Evolutionary conservation across 2,113 vertebrate species (phyloP).

Genomic region (Dicentrarchus labrax): DNA sequence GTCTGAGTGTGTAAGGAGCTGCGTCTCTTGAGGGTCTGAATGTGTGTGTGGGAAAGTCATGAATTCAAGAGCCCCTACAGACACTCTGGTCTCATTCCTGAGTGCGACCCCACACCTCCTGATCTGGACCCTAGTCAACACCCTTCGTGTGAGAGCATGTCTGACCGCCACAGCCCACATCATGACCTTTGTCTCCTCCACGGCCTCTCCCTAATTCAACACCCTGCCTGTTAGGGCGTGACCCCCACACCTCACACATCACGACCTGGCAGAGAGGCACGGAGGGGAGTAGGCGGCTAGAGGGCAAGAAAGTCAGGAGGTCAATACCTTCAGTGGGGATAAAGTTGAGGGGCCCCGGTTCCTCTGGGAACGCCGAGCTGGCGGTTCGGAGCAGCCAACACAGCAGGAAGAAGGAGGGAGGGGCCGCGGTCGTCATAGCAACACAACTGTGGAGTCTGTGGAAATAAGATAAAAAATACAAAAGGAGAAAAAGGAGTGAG

Average conservation of each 20-base stretch:
- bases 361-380: conserved; percentile 82
- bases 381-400: conserved; percentile 78
- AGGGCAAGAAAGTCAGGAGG: conserved; percentile 37
- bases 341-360: conserved; percentile 83
- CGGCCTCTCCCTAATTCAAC: conserved; percentile 34
- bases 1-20: conserved; percentile 69
- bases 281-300: conserved; percentile 6
- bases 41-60: conserved; percentile 48
- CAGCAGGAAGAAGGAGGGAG: conserved; percentile 75
- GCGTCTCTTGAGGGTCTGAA: conserved; percentile 50
- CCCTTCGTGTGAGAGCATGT: conserved; percentile 54
- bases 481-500: conserved; percentile 42
- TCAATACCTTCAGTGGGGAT: conserved; percentile 85
- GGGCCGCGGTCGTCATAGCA: conserved; percentile 77
- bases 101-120: conserved; percentile 43
- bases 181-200: conserved; percentile 14
- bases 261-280: conserved; percentile 15
- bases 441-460: conserved; percentile 68
- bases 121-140: conserved; percentile 64
- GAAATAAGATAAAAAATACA: conserved; percentile 30
- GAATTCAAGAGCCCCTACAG: conserved; percentile 29
- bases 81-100: conserved; percentile 42
- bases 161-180: conserved; percentile 42
- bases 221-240: conserved; percentile 24
- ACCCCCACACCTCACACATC: conserved; percentile 56